A percentile compares a stretch with the other conserved stretches of the same genome.
Conservation (phyloP, 2,888 invertebrate species). For the Melieria picta region DNA sequence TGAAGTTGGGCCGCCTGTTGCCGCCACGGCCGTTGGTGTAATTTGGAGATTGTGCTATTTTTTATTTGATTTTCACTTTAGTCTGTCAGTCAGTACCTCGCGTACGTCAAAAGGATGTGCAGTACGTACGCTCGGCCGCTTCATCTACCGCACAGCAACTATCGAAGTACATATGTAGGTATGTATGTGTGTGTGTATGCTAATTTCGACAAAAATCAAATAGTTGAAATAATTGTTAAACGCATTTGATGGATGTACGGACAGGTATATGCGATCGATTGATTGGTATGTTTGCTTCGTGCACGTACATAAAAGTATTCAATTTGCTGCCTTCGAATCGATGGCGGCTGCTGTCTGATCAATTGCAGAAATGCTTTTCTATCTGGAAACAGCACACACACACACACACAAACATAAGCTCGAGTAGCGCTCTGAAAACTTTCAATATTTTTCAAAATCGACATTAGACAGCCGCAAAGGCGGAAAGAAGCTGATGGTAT, state of each 20-base stretch:
- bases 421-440: too few species aligned
- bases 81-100: constrained; percentile 27
- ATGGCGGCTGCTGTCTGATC: too few species aligned
- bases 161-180: not conserved
- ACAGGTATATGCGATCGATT: constrained; percentile 11
- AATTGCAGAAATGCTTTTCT: too few species aligned
- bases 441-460: too few species aligned
- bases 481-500: too few species aligned
- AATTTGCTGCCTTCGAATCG: too few species aligned
- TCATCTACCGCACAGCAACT: not conserved
- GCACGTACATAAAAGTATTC: too few species aligned
- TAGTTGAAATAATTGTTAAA: constrained; percentile 13
- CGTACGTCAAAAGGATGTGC: constrained; percentile 36
- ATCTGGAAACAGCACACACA: too few species aligned
- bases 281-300: constrained; percentile 8
- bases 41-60: not conserved
- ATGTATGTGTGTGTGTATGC: not conserved
- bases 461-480: too few species aligned
- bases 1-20: constrained; percentile 42
- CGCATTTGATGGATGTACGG: constrained; percentile 23
- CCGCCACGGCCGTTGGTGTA: not conserved
- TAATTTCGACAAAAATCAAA: constrained; percentile 1
- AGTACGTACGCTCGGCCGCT: not conserved
- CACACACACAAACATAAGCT: too few species aligned
- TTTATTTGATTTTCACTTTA: constrained; percentile 33